Conservation (phyloP, 2,888 invertebrate species). For the Brachyptera putata region DNA sequence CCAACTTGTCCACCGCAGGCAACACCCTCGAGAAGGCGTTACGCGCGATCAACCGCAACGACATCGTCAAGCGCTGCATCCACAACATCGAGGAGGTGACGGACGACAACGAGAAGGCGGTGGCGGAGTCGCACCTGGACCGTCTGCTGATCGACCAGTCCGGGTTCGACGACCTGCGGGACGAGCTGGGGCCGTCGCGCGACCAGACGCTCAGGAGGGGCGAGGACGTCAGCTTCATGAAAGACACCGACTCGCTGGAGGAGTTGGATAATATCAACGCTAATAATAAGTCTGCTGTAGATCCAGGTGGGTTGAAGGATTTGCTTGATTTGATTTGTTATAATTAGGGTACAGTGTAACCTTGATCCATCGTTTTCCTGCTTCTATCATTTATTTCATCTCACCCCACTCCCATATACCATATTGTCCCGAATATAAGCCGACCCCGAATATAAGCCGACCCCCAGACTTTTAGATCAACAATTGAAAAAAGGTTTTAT, state of each 20-base stretch:
- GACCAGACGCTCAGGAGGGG: constrained; percentile 44
- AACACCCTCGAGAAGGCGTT: constrained; percentile 73
- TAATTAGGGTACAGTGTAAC: no score
- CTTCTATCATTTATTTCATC: no score
- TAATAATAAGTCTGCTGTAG: constrained; percentile 1
- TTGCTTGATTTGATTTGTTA: background rate
- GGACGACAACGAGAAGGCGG: constrained; percentile 66
- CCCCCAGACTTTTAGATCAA: no score
- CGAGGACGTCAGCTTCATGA: constrained; percentile 6
- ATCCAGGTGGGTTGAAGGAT: background rate
- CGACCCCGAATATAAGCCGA: no score
- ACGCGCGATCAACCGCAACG: constrained; percentile 71
- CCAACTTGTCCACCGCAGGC: constrained; percentile 50
- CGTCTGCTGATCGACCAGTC: constrained; percentile 42
- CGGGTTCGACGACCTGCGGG: constrained; percentile 52
- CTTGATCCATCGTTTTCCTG: no score
- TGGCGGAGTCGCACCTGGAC: constrained; percentile 55
- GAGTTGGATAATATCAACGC: constrained; percentile 16
- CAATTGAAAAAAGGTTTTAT: no score
- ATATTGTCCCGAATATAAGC: no score
- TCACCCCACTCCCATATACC: no score
- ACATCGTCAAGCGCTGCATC: constrained; percentile 75
- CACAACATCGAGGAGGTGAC: constrained; percentile 72
- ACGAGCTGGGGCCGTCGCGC: constrained; percentile 48
- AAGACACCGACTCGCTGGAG: constrained; percentile 23